Evolutionary conservation across 2,113 vertebrate species (phyloP).

Genomic region (Glareola pratincola): DNA sequence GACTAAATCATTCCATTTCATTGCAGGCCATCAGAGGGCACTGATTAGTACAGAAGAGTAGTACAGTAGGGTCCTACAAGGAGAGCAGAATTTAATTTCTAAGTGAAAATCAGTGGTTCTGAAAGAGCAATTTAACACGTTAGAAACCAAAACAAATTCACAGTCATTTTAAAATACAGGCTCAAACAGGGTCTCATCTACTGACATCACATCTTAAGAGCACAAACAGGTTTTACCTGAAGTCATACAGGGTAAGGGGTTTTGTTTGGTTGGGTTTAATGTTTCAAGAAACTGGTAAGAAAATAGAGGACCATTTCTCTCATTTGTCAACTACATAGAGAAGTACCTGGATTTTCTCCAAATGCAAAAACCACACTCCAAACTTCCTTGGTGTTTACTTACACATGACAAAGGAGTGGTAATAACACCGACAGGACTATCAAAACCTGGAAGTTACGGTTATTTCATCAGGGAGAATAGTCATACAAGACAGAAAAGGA

Average conservation of each 20-base stretch:
- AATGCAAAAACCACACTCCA: neutral
- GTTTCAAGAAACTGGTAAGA: neutral
- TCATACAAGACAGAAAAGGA: neutral
- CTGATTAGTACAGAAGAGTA: neutral
- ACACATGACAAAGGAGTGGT: neutral
- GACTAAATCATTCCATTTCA: neutral
- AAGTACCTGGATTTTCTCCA: neutral
- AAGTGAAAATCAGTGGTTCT: neutral
- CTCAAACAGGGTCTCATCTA: neutral
- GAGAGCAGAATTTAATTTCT: neutral
- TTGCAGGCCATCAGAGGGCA: neutral
- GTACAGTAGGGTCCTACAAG: neutral
- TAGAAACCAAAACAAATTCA: neutral
- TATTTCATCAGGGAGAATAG: neutral
- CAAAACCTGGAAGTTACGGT: neutral
- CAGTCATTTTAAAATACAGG: neutral
- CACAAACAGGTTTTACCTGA: neutral
- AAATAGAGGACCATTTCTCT: neutral
- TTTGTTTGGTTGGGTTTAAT: neutral
- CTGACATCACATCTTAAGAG: neutral
- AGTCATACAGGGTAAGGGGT: neutral
- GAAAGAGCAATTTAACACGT: neutral
- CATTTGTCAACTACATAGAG: neutral
- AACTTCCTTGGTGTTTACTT: neutral
- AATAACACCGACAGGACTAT: neutral